Evolutionary conservation across 2,797 vertebrate genomes (phyloP).

Genomic region (Psittacula echo): DNA sequence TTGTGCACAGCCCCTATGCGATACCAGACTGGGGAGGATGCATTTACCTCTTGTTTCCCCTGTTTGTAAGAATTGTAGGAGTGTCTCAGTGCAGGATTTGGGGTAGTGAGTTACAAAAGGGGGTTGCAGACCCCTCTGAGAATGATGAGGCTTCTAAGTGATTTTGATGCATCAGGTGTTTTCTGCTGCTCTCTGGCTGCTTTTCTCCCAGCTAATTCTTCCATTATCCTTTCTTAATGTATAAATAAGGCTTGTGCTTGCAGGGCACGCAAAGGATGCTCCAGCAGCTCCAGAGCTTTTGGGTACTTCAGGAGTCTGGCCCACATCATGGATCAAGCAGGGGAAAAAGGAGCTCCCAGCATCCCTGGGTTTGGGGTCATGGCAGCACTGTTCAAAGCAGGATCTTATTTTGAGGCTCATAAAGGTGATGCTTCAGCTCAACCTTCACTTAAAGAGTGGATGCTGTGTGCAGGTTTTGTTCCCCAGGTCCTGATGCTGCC

Average conservation of each 20-base stretch:
- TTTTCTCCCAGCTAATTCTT: background rate
- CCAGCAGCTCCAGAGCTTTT: background rate
- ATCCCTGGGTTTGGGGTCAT: background rate
- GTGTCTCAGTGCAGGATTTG: background rate
- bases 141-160: background rate
- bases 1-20: accelerated
- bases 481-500: background rate
- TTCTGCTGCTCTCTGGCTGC: background rate
- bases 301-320: background rate
- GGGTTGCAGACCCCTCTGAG: background rate
- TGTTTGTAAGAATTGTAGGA: background rate
- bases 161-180: background rate
- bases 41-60: background rate
- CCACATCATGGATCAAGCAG: accelerated
- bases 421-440: background rate
- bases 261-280: background rate
- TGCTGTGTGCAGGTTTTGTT: background rate
- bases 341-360: background rate
- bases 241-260: background rate
- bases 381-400: background rate
- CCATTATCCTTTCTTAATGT: background rate
- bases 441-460: background rate
- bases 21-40: too few species aligned
- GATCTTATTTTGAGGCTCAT: background rate
- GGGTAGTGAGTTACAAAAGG: background rate